A percentile compares a stretch with the other conserved stretches of the same genome.
Conservation (phyloP, 2,888 invertebrate species). For the Lasioglossum morio region DNA sequence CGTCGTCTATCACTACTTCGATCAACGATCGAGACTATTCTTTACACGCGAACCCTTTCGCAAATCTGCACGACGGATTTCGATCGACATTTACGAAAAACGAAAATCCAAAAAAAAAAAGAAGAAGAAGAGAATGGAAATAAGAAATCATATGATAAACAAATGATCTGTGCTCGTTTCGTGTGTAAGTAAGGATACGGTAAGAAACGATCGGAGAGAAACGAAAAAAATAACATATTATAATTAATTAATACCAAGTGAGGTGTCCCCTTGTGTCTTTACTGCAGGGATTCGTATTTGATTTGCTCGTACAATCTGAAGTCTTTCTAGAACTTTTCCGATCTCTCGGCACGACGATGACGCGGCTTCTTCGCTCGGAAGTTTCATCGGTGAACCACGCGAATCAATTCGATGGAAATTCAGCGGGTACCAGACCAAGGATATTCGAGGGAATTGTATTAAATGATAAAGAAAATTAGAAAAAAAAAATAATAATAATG, state of each 20-base stretch:
- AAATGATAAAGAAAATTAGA: not conserved
- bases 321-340: slow-evolving; percentile 56
- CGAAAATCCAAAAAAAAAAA: not conserved
- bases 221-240: not conserved
- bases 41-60: slow-evolving; percentile 30
- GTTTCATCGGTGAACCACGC: slow-evolving; percentile 26
- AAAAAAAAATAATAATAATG: not conserved
- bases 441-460: not conserved
- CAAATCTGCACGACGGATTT: slow-evolving; percentile 38
- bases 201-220: slow-evolving; percentile 6
- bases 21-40: slow-evolving; percentile 28
- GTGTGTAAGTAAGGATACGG: slow-evolving; percentile 9
- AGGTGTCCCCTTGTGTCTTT: slow-evolving; percentile 41
- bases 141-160: slow-evolving; percentile 6
- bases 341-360: slow-evolving; percentile 37
- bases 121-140: not conserved
- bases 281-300: slow-evolving; percentile 46
- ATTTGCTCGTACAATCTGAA: slow-evolving; percentile 66
- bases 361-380: slow-evolving; percentile 45
- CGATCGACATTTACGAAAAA: slow-evolving; percentile 31
- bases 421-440: slow-evolving; percentile 31
- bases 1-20: slow-evolving; percentile 40
- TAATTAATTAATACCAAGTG: slow-evolving; percentile 30
- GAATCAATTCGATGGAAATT: slow-evolving; percentile 46
- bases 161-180: slow-evolving; percentile 20